phyloP scores from a whole-genome alignment of 1,140 invertebrate species.

The Cardiocondyla obscurior region DNA sequence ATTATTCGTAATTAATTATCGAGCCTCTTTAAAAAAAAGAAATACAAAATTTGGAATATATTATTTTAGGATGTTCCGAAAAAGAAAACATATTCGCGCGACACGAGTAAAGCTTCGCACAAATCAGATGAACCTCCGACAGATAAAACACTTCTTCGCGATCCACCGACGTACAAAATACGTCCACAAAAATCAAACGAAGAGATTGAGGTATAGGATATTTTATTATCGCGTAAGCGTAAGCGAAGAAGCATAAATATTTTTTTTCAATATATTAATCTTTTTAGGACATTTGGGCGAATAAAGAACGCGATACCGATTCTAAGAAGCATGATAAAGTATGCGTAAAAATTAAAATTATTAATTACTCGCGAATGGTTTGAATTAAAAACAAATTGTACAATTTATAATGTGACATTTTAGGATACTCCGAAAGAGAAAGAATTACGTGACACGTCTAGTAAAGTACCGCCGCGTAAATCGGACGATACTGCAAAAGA shows the following conservation, averaged over 20 bases:
- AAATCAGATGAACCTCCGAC: background rate
- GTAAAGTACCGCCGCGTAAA: constrained; percentile 9
- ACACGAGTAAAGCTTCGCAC: background rate
- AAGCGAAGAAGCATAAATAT: too few species aligned
- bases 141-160: background rate
- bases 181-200: background rate
- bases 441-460: background rate
- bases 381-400: background rate
- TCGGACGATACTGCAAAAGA: background rate
- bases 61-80: constrained; percentile 35
- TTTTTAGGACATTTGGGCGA: constrained; percentile 58
- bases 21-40: background rate
- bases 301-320: constrained; percentile 4
- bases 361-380: background rate
- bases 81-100: constrained; percentile 16
- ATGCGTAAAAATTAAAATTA: constrained; percentile 6
- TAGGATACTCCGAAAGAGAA: constrained; percentile 20
- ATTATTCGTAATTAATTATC: background rate
- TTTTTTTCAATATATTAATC: background rate
- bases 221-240: background rate
- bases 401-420: background rate
- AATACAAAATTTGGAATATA: background rate
- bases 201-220: constrained; percentile 45
- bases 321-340: constrained; percentile 18
- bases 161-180: background rate